These are phyloP conservation scores for Actinia equina DNA, from an alignment of 64 coral and sea anemone species.

Conservation along the genomic window DNA sequence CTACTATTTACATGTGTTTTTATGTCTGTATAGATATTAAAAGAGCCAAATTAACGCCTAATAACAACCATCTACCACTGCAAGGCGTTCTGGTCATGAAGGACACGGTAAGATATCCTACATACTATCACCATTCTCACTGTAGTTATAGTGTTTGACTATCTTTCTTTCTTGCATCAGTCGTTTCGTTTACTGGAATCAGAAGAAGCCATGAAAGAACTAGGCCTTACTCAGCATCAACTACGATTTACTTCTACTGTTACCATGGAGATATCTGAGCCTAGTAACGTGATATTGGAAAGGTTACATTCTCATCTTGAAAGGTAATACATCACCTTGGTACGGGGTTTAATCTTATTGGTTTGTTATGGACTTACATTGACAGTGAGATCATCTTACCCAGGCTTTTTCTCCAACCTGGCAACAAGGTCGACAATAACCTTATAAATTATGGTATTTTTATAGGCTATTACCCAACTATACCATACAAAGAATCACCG, in stretches of 20 bases:
- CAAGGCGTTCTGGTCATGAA: slow-evolving; percentile 97
- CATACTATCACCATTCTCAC: not conserved
- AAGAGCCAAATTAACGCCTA: slow-evolving; percentile 69
- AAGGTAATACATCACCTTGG: slow-evolving; percentile 24
- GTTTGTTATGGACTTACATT: not conserved
- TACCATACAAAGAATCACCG: slow-evolving; percentile 40
- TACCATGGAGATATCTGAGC: slow-evolving; percentile 66
- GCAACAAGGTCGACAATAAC: not conserved
- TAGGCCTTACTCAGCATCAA: slow-evolving; percentile 88
- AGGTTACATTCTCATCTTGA: slow-evolving; percentile 67
- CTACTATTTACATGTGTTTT: not conserved
- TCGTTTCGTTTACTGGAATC: slow-evolving; percentile 83
- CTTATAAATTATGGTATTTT: not conserved
- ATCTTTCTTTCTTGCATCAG: not conserved
- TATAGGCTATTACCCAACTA: slow-evolving; percentile 57
- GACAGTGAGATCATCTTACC: too few relatives aligned
- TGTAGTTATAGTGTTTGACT: not conserved
- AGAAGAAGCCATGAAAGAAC: slow-evolving; percentile 78
- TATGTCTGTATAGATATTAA: slow-evolving; percentile 73
- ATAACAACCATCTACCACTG: slow-evolving; percentile 85
- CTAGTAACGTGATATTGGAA: slow-evolving; percentile 69
- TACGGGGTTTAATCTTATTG: not conserved
- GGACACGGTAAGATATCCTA: slow-evolving; percentile 61
- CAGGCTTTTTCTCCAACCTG: too few relatives aligned
- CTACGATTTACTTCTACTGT: slow-evolving; percentile 92